These are phyloP conservation scores for Sebastes taczanowskii DNA, from an alignment of 2,797 vertebrate genomes.

Conservation along the genomic window DNA sequence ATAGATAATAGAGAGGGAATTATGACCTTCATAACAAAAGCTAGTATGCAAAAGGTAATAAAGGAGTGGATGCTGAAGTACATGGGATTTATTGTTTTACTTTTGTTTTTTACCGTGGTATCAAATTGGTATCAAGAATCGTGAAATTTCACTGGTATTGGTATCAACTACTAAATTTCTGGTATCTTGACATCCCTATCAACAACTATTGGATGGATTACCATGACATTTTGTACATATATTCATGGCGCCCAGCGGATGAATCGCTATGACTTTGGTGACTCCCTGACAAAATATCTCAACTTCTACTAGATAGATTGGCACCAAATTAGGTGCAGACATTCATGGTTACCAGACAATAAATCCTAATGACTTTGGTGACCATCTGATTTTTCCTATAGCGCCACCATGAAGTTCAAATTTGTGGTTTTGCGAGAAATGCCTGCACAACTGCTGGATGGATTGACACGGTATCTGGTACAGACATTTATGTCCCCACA, in stretches of 20 bases:
- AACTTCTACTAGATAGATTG: background rate
- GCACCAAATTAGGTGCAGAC: background rate
- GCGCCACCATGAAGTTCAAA: background rate
- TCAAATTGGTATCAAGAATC: no score
- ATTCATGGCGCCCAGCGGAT: background rate
- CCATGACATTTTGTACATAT: background rate
- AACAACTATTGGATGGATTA: background rate
- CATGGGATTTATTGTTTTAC: no score
- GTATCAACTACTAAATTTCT: no score
- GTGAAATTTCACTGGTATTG: rapidly evolving
- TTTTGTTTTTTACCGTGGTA: no score
- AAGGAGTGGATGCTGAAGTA: no score
- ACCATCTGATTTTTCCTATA: background rate
- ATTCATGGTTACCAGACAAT: background rate
- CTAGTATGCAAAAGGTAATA: no score
- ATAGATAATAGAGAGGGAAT: no score
- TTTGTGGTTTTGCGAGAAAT: background rate
- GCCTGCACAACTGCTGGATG: background rate
- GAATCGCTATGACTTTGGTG: background rate
- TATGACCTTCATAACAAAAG: no score
- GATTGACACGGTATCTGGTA: background rate
- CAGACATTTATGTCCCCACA: background rate
- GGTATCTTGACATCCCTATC: no score
- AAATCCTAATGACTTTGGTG: background rate
- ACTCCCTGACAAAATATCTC: background rate